phyloP scores from a whole-genome alignment of 2,888 invertebrate genomes.

The Polymixis flavicincta region DNA sequence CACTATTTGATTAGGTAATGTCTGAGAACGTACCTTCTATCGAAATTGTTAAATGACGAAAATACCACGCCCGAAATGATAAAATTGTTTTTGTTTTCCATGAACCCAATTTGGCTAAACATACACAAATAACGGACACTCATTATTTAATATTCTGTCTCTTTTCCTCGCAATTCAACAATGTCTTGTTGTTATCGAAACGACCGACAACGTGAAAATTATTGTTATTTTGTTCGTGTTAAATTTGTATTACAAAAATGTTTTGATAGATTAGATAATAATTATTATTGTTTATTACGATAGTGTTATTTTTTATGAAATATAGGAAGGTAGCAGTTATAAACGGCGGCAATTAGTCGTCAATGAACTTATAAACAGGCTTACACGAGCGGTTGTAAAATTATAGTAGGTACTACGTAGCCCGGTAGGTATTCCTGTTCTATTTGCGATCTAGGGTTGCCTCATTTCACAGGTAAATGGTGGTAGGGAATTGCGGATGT shows the following conservation, averaged over 20 bases:
- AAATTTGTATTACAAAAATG: slow-evolving; percentile 30
- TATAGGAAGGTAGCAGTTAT: slow-evolving; percentile 14
- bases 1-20: slow-evolving; percentile 59
- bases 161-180: slow-evolving; percentile 67
- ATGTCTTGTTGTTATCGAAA: slow-evolving; percentile 69
- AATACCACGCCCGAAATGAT: slow-evolving; percentile 1
- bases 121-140: slow-evolving; percentile 63
- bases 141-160: slow-evolving; percentile 72
- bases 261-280: slow-evolving; percentile 29
- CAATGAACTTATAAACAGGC: slow-evolving; percentile 73
- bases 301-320: not conserved
- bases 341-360: slow-evolving; percentile 77
- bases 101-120: slow-evolving; percentile 34
- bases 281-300: slow-evolving; percentile 19
- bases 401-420: slow-evolving; percentile 36
- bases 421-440: slow-evolving; percentile 32
- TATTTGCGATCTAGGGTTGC: slow-evolving; percentile 39
- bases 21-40: slow-evolving; percentile 8
- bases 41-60: slow-evolving; percentile 1
- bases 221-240: slow-evolving; percentile 68
- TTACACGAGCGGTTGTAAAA: slow-evolving; percentile 50
- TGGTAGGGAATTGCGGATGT: not conserved
- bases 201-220: slow-evolving; percentile 72
- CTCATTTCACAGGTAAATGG: slow-evolving; percentile 1
- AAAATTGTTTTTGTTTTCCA: slow-evolving; percentile 29